Base-by-base conservation (phyloP, 2,113 vertebrate species). In the Verasper variegatus region DNA sequence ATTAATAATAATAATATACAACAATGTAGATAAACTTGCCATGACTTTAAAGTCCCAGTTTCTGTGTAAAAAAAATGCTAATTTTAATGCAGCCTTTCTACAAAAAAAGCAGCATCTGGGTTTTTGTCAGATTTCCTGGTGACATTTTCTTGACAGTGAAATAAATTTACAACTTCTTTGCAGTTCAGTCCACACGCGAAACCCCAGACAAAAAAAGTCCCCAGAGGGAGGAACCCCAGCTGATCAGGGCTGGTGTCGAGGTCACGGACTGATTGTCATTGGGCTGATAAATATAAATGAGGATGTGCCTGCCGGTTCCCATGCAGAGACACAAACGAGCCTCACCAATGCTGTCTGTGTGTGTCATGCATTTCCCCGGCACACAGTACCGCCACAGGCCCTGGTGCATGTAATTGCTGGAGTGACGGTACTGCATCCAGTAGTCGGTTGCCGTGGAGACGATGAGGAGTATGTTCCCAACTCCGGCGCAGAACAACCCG, bases 401-500 rank as follows among this genome's bases (percentile, higher is more conserved):
- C 81, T 94, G 94, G 87, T 95, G 94, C 93, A 95, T 95, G 87
- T 93, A 95, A 79, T 86, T 94, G 83, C 91, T 94, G 73, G 95
- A 92, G 82, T 94, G 94, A 59, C 91, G 92, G 80, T 95, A 95
- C 85, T 95, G 95, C 93, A 95, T 95, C 95, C 95, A 95, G 79
- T 95, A 94, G 89, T 95, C 94, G 2, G 94, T 95, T 90, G 93
- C 93, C 37, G 94, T 95, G 85, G 95, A 95, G 82, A 95, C 80
- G 68, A 95, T 91, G 71, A 95, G 90, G 73, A 95, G 94, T 80
- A 95, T 94, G 83, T 95, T 95, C 47, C 93, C 92, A 17, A 95
- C 80, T 79, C 94, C 93, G 1, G 94, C 95, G 47, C 95, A 95
- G 91, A 95, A 95, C 84, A 95, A 85, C 76, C 94, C 95, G 65